Conservation (phyloP, 1,140 invertebrate species). For the Homalodisca vitripennis region DNA sequence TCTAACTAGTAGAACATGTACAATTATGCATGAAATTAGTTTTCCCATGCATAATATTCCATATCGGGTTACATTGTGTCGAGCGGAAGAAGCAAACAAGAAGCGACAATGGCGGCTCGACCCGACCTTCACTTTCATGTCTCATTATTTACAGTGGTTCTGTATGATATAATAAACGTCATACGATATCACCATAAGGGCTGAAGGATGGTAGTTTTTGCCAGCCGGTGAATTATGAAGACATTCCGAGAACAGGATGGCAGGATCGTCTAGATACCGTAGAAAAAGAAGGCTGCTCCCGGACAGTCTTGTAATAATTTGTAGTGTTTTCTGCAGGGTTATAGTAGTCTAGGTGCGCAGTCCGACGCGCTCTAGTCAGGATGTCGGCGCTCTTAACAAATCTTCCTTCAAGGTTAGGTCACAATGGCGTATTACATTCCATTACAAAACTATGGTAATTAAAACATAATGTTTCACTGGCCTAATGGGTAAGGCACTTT, state of each 20-base stretch:
- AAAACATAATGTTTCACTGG: no score
- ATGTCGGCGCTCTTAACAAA: no score
- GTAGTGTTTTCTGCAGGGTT: no score
- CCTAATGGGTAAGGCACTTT: no score
- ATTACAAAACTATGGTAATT: no score
- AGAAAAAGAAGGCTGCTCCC: not conserved
- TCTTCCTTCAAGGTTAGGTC: no score
- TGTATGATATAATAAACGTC: constrained; percentile 12
- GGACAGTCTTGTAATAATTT: constrained; percentile 20
- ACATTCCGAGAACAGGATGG: not conserved
- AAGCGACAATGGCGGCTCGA: not conserved
- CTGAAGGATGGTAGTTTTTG: no score
- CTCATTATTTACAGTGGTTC: not conserved
- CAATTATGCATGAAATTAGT: not conserved
- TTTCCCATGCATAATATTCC: not conserved
- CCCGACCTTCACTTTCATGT: not conserved
- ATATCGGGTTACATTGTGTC: not conserved
- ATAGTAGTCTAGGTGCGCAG: no score
- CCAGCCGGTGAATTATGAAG: constrained; percentile 9
- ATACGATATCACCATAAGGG: not conserved
- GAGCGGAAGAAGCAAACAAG: not conserved
- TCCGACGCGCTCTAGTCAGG: no score
- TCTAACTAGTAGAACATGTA: no score
- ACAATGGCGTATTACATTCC: no score
- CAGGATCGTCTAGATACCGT: not conserved